A percentile compares a stretch with the other conserved stretches of the same genome.
Evolutionary conservation across 2,797 vertebrate genomes (phyloP).

Genomic region (Psittacula derbiana): DNA sequence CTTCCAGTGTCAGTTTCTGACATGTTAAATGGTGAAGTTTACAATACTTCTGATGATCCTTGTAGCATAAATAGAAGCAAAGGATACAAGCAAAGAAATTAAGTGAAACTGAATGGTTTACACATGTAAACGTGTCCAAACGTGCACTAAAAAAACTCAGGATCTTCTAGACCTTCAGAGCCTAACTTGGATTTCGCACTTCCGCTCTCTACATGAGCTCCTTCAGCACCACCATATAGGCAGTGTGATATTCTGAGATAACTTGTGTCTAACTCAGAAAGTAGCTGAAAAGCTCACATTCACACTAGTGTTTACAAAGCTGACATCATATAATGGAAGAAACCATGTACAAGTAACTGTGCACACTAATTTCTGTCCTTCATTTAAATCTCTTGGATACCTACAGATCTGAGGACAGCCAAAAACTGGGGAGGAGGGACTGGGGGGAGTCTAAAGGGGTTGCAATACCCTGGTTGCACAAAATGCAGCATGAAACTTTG

Average conservation of each 20-base stretch:
- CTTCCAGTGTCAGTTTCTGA: neutral
- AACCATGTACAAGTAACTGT: neutral
- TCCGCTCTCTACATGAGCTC: neutral
- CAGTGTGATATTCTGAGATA: neutral
- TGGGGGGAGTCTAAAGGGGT: neutral
- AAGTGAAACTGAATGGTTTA: neutral
- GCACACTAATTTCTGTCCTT: neutral
- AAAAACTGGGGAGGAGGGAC: neutral
- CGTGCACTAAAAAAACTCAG: neutral
- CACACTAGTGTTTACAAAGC: neutral
- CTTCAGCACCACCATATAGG: neutral
- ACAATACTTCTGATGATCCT: neutral
- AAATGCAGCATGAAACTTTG: neutral
- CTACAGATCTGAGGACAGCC: neutral
- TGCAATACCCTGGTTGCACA: neutral
- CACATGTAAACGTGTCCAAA: neutral
- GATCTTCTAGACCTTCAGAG: neutral
- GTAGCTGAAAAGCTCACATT: neutral
- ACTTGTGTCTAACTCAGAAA: neutral
- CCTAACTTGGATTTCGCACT: neutral
- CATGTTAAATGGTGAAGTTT: neutral
- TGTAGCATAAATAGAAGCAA: neutral
- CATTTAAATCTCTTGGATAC: neutral
- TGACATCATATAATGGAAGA: neutral
- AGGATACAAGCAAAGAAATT: neutral